Percentiles rank a stretch among this genome's conserved stretches.
Evolutionary conservation across 1,140 invertebrate species (phyloP).

Genomic region (Ericerus pela): DNA sequence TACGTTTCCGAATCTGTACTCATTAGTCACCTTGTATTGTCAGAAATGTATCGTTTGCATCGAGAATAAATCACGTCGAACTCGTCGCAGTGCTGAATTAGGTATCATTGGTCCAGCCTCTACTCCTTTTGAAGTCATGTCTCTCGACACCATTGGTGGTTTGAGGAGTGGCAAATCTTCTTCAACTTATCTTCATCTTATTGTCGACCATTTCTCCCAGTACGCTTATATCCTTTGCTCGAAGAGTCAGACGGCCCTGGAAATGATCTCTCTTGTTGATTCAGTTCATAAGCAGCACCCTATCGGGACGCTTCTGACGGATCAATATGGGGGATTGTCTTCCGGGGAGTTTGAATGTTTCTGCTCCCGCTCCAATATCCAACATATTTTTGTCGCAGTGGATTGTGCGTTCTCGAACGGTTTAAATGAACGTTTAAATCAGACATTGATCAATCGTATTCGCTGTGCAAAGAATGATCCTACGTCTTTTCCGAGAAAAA

Average conservation of each 20-base stretch:
- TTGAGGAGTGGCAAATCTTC: conserved; percentile 19
- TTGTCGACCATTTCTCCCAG: conserved; percentile 22
- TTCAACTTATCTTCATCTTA: conserved; percentile 23
- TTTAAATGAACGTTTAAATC: conserved; percentile 11
- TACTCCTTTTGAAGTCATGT: conserved; percentile 29
- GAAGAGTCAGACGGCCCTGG: background rate
- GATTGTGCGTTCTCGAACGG: background rate
- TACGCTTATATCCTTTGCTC: conserved; percentile 20
- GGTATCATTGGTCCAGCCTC: conserved; percentile 28
- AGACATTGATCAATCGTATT: conserved; percentile 10
- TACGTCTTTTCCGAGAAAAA: background rate
- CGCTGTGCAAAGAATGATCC: conserved; percentile 11
- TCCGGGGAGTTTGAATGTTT: conserved; percentile 17
- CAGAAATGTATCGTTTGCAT: no score
- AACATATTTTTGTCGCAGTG: background rate
- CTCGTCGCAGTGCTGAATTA: no score
- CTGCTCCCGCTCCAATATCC: background rate
- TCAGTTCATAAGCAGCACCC: conserved; percentile 13
- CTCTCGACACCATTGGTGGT: conserved; percentile 24
- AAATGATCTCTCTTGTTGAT: conserved; percentile 12
- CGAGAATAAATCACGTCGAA: no score
- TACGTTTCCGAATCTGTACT: no score
- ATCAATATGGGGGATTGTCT: conserved; percentile 24
- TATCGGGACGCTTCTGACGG: conserved; percentile 20
- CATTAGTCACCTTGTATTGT: no score